Evolutionary conservation across 2,113 vertebrate species (phyloP), one percentile per base, ranked within the genome.

Genomic region (Salvelinus namaycush): DNA sequence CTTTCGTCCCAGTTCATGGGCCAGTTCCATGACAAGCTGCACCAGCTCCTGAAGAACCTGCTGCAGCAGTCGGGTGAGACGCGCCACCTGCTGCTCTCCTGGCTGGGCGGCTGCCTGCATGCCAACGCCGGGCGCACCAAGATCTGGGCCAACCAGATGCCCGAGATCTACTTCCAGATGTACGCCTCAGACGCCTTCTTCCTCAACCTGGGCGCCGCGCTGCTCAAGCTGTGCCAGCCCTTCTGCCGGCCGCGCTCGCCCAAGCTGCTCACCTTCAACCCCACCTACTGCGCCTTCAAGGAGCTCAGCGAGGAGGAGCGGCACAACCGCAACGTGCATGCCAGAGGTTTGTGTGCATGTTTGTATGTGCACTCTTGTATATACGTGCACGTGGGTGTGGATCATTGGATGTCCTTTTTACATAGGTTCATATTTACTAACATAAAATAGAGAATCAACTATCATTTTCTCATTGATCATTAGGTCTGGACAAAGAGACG

Each of bases 141-240:
- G 90, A 99, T 99, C 27, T 99, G 98, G 98, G 97, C 97, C 72
- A 99, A 97, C 88, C 98, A 99, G 93, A 97, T 99, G 96, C 97
- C 98, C 0, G 98, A 98, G 90, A 96, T 99, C 86, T 98, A 98
- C 92, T 95, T 97, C 88, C 98, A 99, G 92, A 97, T 96, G 95
- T 98, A 97, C 0, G 95, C 97, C 69, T 98, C 97, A 0, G 98
- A 99, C 80, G 97, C 97, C 54, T 97, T 99, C 90, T 98, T 99
- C 87, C 91, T 99, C 75, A 99, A 97, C 87, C 85, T 99, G 89
- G 97, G 96, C 16, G 96, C 97, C 26, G 95, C 94, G 0, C 95
- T 99, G 31, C 92, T 98, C 51, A 96, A 94, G 90, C 93, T 99
- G n/a, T 99, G 98, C 91, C 98, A 98, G 92, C 98, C 98, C 6